Percentiles rank a stretch among this genome's conserved stretches.
Conservation (phyloP, 2,888 invertebrate species). For the Orthosia incerta region DNA sequence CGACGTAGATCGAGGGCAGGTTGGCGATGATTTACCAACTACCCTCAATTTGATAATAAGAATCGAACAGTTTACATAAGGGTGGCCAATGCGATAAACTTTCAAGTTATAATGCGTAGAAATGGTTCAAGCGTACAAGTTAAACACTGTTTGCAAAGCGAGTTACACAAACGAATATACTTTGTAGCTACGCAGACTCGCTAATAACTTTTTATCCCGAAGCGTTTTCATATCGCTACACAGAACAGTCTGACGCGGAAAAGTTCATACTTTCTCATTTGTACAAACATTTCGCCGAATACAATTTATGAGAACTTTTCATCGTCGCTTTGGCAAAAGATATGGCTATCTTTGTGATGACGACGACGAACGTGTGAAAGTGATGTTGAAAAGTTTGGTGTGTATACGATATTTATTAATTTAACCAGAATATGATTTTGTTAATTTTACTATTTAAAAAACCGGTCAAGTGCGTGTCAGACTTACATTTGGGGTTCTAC, state of each 20-base stretch:
- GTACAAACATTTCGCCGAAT: constrained; percentile 25
- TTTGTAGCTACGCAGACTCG: too few species aligned
- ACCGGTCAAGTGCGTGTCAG: too few species aligned
- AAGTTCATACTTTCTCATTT: constrained; percentile 45
- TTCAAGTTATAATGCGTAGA: constrained; percentile 10
- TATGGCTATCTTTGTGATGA: neutral
- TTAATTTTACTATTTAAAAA: too few species aligned
- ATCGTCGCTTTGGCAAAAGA: constrained; percentile 10
- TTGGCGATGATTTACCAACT: too few species aligned
- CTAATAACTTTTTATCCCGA: constrained; percentile 41
- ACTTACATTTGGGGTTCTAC: too few species aligned
- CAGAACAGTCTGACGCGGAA: constrained; percentile 21
- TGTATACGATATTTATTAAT: too few species aligned
- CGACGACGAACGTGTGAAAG: too few species aligned
- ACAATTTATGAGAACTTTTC: constrained; percentile 22
- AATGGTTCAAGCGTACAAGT: constrained; percentile 13
- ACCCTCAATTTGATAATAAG: too few species aligned
- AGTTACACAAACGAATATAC: constrained; percentile 42
- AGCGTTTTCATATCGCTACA: constrained; percentile 34
- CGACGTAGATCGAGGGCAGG: too few species aligned
- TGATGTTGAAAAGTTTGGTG: too few species aligned
- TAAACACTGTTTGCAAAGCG: constrained; percentile 28
- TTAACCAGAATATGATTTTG: too few species aligned
- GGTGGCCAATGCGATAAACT: constrained; percentile 42
- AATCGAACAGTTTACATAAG: too few species aligned